Evolutionary conservation across 2,113 vertebrate genomes (phyloP).

Genomic region (Strigops habroptila): DNA sequence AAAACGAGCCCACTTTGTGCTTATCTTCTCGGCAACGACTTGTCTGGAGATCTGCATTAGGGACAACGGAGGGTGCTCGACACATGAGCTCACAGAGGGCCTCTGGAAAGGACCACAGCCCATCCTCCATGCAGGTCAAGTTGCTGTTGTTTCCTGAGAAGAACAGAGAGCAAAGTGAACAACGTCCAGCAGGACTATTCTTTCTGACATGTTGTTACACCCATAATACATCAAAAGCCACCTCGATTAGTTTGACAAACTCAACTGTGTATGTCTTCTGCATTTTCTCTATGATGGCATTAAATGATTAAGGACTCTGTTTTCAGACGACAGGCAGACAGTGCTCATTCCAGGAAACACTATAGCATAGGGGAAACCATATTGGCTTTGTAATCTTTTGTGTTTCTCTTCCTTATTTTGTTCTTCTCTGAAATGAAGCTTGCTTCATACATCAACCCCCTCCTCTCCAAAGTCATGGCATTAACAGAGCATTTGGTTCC

Average conservation of each 20-base stretch:
- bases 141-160: conserved; percentile 88
- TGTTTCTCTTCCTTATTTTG: conserved; percentile 41
- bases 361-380: background rate
- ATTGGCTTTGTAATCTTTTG: conserved; percentile 43
- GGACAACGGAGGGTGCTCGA: conserved; percentile 83
- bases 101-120: conserved; percentile 97
- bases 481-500: conserved; percentile 20
- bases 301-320: conserved; percentile 8
- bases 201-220: background rate
- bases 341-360: conserved; percentile 44
- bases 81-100: conserved; percentile 95
- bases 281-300: background rate
- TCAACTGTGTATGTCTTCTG: background rate
- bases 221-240: background rate
- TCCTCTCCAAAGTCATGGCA: conserved; percentile 10
- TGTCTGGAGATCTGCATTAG: conserved; percentile 90
- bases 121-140: conserved; percentile 91
- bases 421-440: conserved; percentile 35
- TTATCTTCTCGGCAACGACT: conserved; percentile 86
- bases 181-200: background rate
- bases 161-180: background rate
- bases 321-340: conserved; percentile 7
- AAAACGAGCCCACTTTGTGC: conserved; percentile 94
- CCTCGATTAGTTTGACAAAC: background rate
- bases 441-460: background rate